A percentile compares a stretch with the other conserved stretches of the same genome.
Conservation (phyloP, 1,140 invertebrate species). For the Pseudomyrmex flavicornis region DNA sequence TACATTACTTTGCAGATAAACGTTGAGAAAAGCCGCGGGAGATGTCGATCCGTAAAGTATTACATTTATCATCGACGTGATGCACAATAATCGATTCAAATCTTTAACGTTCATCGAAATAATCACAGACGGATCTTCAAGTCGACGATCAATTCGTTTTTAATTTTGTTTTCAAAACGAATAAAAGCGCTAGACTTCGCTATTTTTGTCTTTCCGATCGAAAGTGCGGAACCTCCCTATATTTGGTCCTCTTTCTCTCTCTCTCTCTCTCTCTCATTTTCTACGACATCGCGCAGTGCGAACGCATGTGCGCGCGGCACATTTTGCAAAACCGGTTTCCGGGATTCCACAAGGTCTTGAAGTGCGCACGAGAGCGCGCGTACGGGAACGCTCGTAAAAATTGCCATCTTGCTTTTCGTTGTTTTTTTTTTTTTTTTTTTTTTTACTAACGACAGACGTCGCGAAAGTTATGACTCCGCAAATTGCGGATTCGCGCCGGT, state of each 20-base stretch:
- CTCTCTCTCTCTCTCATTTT: background rate
- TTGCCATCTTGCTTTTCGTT: background rate
- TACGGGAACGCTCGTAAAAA: slow-evolving; percentile 38
- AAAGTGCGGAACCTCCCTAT: background rate
- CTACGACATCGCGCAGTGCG: slow-evolving; percentile 18
- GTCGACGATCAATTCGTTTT: no score
- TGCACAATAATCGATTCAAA: background rate
- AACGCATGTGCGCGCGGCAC: slow-evolving; percentile 22
- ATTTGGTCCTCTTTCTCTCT: slow-evolving; percentile 34
- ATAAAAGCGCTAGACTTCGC: no score
- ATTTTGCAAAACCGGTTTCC: slow-evolving; percentile 58
- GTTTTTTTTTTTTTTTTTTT: background rate
- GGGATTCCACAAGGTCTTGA: slow-evolving; percentile 46
- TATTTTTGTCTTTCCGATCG: slow-evolving; percentile 18
- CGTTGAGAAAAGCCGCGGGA: background rate
- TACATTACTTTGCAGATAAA: slow-evolving; percentile 42
- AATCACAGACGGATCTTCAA: background rate
- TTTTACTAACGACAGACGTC: slow-evolving; percentile 6
- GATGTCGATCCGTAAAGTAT: slow-evolving; percentile 19
- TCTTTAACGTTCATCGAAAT: background rate
- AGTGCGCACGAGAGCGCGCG: slow-evolving; percentile 19
- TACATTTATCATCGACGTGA: background rate
- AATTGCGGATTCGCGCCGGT: slow-evolving; percentile 18
- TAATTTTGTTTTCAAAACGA: background rate
- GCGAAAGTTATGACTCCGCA: slow-evolving; percentile 23